phyloP scores from a whole-genome alignment of 2,113 vertebrate genomes.

The Scophthalmus maximus region DNA sequence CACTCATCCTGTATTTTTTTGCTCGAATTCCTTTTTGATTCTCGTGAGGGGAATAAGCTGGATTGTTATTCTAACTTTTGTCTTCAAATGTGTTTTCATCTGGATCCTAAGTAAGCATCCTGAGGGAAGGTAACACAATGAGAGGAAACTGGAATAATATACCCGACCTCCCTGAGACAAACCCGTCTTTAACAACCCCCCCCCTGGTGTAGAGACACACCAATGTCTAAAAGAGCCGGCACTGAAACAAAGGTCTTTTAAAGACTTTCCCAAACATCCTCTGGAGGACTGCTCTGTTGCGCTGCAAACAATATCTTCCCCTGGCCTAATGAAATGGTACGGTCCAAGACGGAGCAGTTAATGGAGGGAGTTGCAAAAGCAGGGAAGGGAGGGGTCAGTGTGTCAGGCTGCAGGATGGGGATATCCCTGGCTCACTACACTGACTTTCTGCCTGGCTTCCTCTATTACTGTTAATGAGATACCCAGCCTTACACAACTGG shows the following conservation, averaged over 20 bases:
- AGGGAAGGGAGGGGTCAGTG: conserved; percentile 57
- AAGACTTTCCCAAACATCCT: conserved; percentile 44
- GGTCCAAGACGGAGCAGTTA: conserved; percentile 53
- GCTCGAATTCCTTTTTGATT: conserved; percentile 31
- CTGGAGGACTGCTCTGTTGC: conserved; percentile 9
- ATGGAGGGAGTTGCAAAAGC: conserved; percentile 42
- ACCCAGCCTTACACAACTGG: conserved; percentile 52
- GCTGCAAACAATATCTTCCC: conserved; percentile 13
- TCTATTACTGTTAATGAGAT: conserved; percentile 61
- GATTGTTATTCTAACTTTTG: conserved; percentile 69
- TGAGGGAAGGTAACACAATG: conserved; percentile 69
- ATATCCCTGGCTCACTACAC: conserved; percentile 61
- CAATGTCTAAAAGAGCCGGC: conserved; percentile 7
- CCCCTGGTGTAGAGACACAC: conserved; percentile 21
- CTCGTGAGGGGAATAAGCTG: conserved; percentile 45
- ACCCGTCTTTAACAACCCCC: conserved; percentile 33
- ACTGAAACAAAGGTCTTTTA: conserved; percentile 11
- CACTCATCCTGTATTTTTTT: conserved; percentile 46
- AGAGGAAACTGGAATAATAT: conserved; percentile 70
- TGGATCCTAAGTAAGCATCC: conserved; percentile 57
- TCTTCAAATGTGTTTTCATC: conserved; percentile 49
- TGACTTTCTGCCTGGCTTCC: conserved; percentile 40
- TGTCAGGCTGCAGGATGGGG: conserved; percentile 68
- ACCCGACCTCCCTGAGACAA: conserved; percentile 40
- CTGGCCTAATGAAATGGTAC: conserved; percentile 29